Base-by-base conservation (phyloP, 2,797 vertebrate species). In the Oryzias dopingdopingensis region DNA sequence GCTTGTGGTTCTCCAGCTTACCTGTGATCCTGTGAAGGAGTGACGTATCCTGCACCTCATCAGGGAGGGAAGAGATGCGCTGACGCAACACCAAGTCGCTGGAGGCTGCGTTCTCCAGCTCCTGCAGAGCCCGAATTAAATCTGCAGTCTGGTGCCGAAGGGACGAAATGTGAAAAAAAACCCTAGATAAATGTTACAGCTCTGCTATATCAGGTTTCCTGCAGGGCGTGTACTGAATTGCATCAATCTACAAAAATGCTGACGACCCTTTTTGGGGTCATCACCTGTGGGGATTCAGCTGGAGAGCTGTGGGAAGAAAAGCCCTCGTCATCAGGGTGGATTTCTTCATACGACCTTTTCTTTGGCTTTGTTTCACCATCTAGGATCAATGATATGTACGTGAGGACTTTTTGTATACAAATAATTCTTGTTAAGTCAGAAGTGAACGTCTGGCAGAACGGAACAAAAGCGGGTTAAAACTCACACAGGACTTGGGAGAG, bases 21-120 rank as follows among this genome's bases (percentile, higher is more conserved):
- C 96, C 96, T 92, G 96, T 97, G 88, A 99, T 95, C 82, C 95
- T 94, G 83, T 98, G 93, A 85, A 99, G 92, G 53, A 98, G 89
- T 15, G 97, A 94, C 0, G 93, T 93, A 90, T 99, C 97, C 79
- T 98, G 96, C 76, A 99, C 96, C 90, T 98, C 97, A 49, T 94
- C 84, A 53, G 97, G 96, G 78, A 99, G 90, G 53, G 95, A 94
- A 37, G 95, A 95, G 88, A 99, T 99, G 76, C 95, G 94, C 86
- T 97, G 95, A 79, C 94, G 95, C 77, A 99, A 93, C 55, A 94
- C 91, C 56, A 95, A 95, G 81, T 99, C 96, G 32, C 94, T 92
- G 37, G 95, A 97, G 46, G 97, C 95, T 60, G 96, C 96, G 8
- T 97, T 98, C 87, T 99, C 96, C 76, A 99, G 91, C 89, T 99